phyloP scores from a whole-genome alignment of 2,888 invertebrate genomes.

The Meteorus cinctellus region DNA sequence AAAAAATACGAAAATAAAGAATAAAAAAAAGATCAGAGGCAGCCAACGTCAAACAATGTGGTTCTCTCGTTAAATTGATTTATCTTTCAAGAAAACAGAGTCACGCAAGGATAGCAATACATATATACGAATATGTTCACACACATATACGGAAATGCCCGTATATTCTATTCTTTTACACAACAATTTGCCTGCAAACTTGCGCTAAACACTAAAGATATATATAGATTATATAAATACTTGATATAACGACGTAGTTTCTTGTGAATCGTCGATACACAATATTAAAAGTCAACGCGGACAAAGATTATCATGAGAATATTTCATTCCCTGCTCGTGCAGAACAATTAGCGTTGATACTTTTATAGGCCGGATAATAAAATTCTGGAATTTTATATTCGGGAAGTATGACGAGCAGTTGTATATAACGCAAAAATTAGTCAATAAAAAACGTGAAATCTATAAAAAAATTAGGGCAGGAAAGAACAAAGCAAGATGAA shows the following conservation, averaged over 20 bases:
- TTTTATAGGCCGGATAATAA: slow-evolving; percentile 50
- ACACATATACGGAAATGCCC: slow-evolving; percentile 39
- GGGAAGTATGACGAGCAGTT: neutral
- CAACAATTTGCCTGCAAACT: slow-evolving; percentile 16
- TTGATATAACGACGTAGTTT: slow-evolving; percentile 21
- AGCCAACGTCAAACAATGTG: slow-evolving; percentile 43
- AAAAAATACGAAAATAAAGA: slow-evolving; percentile 32
- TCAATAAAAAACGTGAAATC: neutral
- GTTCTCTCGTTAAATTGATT: slow-evolving; percentile 54
- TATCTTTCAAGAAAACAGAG: slow-evolving; percentile 50
- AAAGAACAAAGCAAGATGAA: too few species aligned
- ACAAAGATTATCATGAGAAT: slow-evolving; percentile 49
- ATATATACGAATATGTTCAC: slow-evolving; percentile 45
- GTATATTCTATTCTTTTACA: slow-evolving; percentile 38
- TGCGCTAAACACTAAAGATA: slow-evolving; percentile 4
- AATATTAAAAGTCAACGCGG: slow-evolving; percentile 44
- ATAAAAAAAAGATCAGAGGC: slow-evolving; percentile 20
- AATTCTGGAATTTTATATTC: slow-evolving; percentile 42
- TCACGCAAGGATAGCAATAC: slow-evolving; percentile 50
- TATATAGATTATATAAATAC: slow-evolving; percentile 43
- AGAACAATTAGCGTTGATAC: slow-evolving; percentile 50
- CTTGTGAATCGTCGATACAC: slow-evolving; percentile 43
- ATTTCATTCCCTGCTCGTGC: slow-evolving; percentile 49
- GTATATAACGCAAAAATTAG: neutral
- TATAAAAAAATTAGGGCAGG: too few species aligned